Evolutionary conservation across 2,797 vertebrate species (phyloP).

Genomic region (Buphagus erythrorhynchus): DNA sequence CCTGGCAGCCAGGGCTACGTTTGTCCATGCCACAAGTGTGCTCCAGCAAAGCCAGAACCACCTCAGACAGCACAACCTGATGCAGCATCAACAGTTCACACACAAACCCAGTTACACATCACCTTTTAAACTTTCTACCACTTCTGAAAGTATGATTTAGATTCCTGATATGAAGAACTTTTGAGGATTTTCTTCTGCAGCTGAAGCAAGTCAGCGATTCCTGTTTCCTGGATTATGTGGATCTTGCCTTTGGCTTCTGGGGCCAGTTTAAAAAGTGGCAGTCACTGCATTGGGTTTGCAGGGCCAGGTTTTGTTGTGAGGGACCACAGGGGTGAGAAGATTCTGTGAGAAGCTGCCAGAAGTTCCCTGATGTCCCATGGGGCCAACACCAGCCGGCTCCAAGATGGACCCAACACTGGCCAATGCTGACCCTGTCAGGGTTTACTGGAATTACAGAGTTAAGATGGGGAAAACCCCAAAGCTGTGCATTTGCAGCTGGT

Average conservation of each 20-base stretch:
- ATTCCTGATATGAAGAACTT: neutral
- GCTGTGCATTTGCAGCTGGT: neutral
- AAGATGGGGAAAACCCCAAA: neutral
- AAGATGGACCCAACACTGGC: rapidly evolving
- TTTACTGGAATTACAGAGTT: neutral
- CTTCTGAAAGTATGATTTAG: neutral
- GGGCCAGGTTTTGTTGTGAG: neutral
- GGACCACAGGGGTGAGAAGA: neutral
- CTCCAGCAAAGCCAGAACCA: neutral
- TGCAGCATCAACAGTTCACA: neutral
- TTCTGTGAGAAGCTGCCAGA: neutral
- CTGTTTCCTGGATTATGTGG: neutral
- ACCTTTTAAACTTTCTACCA: neutral
- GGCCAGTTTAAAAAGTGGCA: neutral
- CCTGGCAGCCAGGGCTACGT: neutral
- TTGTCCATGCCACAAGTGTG: rapidly evolving
- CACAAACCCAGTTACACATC: neutral
- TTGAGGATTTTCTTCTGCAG: neutral
- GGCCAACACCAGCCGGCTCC: rapidly evolving
- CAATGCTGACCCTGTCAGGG: neutral
- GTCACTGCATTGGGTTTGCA: neutral
- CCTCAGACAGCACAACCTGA: neutral
- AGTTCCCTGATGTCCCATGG: rapidly evolving
- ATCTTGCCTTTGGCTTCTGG: neutral
- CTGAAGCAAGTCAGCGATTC: neutral